A percentile compares a stretch with the other conserved stretches of the same genome.
These are phyloP conservation scores for Sparus aurata DNA, from an alignment of 2,797 vertebrate species.

Conservation along the genomic window DNA sequence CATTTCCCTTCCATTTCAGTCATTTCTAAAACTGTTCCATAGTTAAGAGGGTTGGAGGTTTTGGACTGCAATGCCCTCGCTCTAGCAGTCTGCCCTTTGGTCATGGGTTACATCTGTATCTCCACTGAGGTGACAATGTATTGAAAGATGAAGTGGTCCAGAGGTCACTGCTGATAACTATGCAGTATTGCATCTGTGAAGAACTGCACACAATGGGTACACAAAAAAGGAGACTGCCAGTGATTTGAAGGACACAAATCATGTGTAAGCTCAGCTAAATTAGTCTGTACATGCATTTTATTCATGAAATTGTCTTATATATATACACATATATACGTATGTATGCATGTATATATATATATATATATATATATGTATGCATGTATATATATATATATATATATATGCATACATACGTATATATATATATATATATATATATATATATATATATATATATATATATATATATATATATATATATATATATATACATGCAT, in stretches of 20 bases:
- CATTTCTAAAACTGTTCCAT: constrained; percentile 18
- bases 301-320: background rate
- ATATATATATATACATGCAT: no score
- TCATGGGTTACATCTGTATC: constrained; percentile 53
- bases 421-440: no score
- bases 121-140: constrained; percentile 53
- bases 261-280: background rate
- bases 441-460: no score
- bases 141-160: constrained; percentile 71
- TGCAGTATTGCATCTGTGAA: background rate
- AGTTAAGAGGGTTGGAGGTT: constrained; percentile 4
- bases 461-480: no score
- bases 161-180: constrained; percentile 64
- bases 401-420: no score
- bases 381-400: no score
- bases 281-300: background rate
- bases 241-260: background rate
- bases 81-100: constrained; percentile 53
- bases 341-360: no score
- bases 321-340: no score
- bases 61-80: constrained; percentile 3
- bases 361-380: no score
- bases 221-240: background rate
- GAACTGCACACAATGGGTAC: constrained; percentile 8
- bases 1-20: constrained; percentile 12